phyloP scores from a whole-genome alignment of 2,888 invertebrate species.

The Matsumyia berberina region DNA sequence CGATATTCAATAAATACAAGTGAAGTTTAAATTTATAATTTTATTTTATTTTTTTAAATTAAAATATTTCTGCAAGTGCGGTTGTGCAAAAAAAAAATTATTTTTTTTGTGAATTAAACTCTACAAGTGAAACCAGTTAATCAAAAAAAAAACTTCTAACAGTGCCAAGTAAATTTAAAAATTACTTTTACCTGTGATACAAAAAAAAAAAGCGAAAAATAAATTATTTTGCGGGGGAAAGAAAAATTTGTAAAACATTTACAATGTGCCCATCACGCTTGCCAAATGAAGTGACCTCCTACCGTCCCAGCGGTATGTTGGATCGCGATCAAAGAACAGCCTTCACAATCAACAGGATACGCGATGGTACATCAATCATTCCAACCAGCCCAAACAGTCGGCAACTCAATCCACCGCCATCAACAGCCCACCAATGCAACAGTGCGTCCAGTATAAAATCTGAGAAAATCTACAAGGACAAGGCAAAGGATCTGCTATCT shows the following conservation, averaged over 20 bases:
- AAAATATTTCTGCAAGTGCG: slow-evolving; percentile 12
- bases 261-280: slow-evolving; percentile 62
- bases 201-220: not conserved
- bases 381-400: not conserved
- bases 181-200: slow-evolving; percentile 25
- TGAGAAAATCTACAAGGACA: too few species aligned
- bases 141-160: slow-evolving; percentile 1
- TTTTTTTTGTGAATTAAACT: slow-evolving; percentile 4
- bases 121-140: not conserved
- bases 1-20: not conserved
- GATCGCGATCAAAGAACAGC: slow-evolving; percentile 69
- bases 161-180: slow-evolving; percentile 16
- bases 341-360: slow-evolving; percentile 40
- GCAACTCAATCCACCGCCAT: not conserved
- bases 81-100: not conserved
- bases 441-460: not conserved
- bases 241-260: slow-evolving; percentile 9
- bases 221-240: slow-evolving; percentile 16
- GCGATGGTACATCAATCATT: not conserved
- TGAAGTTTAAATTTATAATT: slow-evolving; percentile 1
- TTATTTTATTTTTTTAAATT: not conserved
- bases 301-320: slow-evolving; percentile 66
- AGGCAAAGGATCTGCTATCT: slow-evolving; percentile 13
- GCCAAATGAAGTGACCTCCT: slow-evolving; percentile 40
- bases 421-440: slow-evolving; percentile 13